These are phyloP conservation scores for Cliona cf. orientalis DNA, from an alignment of 37 sponge, comb jelly and placozoan genomes.

Conservation along the genomic window DNA sequence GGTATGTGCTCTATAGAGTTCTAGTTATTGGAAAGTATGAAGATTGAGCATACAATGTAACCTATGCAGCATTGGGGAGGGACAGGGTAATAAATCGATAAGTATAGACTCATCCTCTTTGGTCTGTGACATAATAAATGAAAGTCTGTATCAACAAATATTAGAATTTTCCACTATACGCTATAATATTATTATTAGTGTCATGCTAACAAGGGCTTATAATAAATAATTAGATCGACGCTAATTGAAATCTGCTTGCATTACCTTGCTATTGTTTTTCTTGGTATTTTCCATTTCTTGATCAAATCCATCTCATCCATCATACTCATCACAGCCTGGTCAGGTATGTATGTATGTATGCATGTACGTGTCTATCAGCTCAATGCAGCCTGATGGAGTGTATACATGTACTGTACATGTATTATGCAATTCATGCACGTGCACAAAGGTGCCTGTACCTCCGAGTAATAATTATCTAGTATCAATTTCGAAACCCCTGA, in stretches of 20 bases:
- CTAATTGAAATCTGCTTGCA: background rate
- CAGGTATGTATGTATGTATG: background rate
- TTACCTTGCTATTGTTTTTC: slow-evolving; percentile 56
- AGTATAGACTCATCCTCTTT: background rate
- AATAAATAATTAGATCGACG: background rate
- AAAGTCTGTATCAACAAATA: background rate
- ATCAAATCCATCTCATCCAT: slow-evolving; percentile 68
- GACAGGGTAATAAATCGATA: background rate
- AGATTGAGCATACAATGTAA: too few relatives aligned
- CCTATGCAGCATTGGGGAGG: too few relatives aligned
- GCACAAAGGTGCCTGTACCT: background rate
- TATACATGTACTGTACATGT: background rate
- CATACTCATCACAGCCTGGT: slow-evolving; percentile 64
- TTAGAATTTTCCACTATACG: background rate
- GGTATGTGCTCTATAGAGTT: too few relatives aligned
- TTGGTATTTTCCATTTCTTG: slow-evolving; percentile 59
- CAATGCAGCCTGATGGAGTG: background rate
- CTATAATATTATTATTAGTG: too few relatives aligned
- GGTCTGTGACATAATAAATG: background rate
- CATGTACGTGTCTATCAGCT: too few relatives aligned
- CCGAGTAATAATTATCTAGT: too few relatives aligned
- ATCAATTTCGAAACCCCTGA: background rate
- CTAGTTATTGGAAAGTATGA: too few relatives aligned
- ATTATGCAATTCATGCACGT: background rate
- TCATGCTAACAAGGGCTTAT: too few relatives aligned